Evolutionary conservation across 2,888 invertebrate genomes (phyloP), one percentile per base, ranked within the genome.

Genomic region (Eutolmus rufibarbis): DNA sequence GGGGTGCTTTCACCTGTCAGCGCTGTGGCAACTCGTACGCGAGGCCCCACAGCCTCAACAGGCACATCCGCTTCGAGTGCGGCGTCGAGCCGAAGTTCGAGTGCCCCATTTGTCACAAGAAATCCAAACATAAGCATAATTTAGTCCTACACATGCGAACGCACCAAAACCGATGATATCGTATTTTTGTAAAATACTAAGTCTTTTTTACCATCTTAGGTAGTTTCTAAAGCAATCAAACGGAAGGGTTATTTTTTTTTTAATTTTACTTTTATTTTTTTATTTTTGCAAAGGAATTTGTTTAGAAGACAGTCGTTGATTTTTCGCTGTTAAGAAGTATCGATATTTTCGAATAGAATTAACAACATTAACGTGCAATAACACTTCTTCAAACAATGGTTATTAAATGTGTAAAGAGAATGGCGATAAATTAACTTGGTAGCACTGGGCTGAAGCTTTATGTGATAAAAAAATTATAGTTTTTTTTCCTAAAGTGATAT

Each of bases 61-160:
- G 94, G 82, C 95, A 95, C 90, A 93, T 94, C 87, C 93, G 94
- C 87, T 94, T 94, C 90, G 95, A 95, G 90, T 95, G 95, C 89
- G 94, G 94, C 86, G 93, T 93, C 87, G 94, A 94, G 89, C 95
- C 95, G 1, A 94, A 94, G 90, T 95, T 95, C 91, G 94, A 94
- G 89, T 95, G 95, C 89, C 93, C 93, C 56, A 93, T 94, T 90
- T 95, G 95, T 91, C 94, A 94, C 90, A 94, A 94, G 91, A 94
- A 94, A 90, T 95, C 93, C 77, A 93, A 93, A 90, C 93, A 93
- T 90, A 93, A 93, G 92, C 92, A 92, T 89, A 93, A 93, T 90
- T 91, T 93, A 89, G 93, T 93, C 89, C 90, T 93, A 90, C 93
- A 93, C 89, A 93, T 93, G 93, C 92, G 93, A 90, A 93, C 93